Percentiles rank a stretch among this genome's conserved stretches.
These are phyloP conservation scores for Eustalomyia histrio DNA, from an alignment of 2,888 invertebrate species.

Conservation along the genomic window DNA sequence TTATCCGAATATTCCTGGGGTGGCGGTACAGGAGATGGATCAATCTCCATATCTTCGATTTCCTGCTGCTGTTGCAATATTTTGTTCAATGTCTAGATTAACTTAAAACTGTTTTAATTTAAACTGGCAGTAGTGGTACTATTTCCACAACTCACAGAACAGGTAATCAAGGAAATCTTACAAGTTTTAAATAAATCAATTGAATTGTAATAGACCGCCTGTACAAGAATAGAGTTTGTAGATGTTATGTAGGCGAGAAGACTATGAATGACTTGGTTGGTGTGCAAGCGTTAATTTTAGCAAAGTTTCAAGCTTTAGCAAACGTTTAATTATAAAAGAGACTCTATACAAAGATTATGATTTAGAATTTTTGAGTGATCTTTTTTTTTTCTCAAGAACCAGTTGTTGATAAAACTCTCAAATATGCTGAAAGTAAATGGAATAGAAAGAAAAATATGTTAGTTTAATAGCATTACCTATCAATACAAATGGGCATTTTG, in stretches of 20 bases:
- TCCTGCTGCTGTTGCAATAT: constrained; percentile 59
- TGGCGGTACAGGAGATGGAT: constrained; percentile 75
- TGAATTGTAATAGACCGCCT: background rate
- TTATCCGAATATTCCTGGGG: constrained; percentile 74
- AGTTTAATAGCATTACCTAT: constrained; percentile 50
- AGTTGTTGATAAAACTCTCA: constrained; percentile 22
- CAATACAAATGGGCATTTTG: constrained; percentile 21
- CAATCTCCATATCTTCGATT: constrained; percentile 78
- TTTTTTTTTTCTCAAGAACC: constrained; percentile 32
- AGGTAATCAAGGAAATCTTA: background rate
- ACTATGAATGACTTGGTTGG: background rate
- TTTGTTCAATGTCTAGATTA: constrained; percentile 66
- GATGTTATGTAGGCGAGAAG: constrained; percentile 1
- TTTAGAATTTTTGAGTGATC: constrained; percentile 2
- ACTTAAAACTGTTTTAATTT: constrained; percentile 12
- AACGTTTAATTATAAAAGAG: background rate
- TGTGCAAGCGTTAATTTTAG: constrained; percentile 2
- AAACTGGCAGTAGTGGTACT: constrained; percentile 12
- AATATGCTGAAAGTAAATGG: constrained; percentile 45
- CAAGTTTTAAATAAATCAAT: background rate
- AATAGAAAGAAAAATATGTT: constrained; percentile 41
- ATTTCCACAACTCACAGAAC: background rate
- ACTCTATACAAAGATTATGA: background rate
- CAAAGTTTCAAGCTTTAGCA: constrained; percentile 11
- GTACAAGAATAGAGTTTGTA: background rate